Percentiles rank a stretch among this genome's conserved stretches.
These are phyloP conservation scores for Aspiorhynchus laticeps DNA, from an alignment of 2,113 vertebrate genomes.

Conservation along the genomic window DNA sequence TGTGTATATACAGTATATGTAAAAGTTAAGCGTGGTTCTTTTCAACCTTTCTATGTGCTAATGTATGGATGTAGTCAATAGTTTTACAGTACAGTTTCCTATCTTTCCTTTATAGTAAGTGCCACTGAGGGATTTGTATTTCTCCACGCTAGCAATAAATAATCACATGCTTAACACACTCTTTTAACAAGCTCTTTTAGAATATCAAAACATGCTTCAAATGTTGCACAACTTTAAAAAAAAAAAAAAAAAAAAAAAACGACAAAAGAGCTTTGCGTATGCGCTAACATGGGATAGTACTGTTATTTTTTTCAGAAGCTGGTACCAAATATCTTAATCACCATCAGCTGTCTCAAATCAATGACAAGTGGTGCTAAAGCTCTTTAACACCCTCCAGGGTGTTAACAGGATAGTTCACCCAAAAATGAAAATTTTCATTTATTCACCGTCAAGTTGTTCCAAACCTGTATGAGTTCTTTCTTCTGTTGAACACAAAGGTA, in stretches of 20 bases:
- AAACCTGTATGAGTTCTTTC: background rate
- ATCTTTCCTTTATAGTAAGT: slow-evolving; percentile 32
- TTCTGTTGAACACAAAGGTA: background rate
- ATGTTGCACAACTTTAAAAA: background rate
- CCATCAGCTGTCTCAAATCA: background rate
- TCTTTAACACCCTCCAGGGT: background rate
- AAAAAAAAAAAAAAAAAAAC: background rate
- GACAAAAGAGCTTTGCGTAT: background rate
- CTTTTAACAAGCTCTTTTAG: slow-evolving; percentile 16
- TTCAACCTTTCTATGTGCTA: slow-evolving; percentile 40
- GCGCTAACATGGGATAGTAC: slow-evolving; percentile 4
- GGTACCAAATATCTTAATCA: slow-evolving; percentile 17
- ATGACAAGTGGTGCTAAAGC: slow-evolving; percentile 33
- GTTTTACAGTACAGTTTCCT: slow-evolving; percentile 26
- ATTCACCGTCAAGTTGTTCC: background rate
- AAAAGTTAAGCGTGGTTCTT: slow-evolving; percentile 38
- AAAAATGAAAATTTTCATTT: background rate
- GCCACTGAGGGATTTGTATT: slow-evolving; percentile 38
- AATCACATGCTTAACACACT: slow-evolving; percentile 22
- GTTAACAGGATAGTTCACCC: background rate
- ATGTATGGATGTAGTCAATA: slow-evolving; percentile 41
- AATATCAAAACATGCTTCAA: slow-evolving; percentile 26
- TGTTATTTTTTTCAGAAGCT: slow-evolving; percentile 10
- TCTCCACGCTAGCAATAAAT: slow-evolving; percentile 45
- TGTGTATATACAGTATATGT: slow-evolving; percentile 35